Evolutionary conservation across 1,140 invertebrate species (phyloP).

Genomic region (Cotesia chilonis): DNA sequence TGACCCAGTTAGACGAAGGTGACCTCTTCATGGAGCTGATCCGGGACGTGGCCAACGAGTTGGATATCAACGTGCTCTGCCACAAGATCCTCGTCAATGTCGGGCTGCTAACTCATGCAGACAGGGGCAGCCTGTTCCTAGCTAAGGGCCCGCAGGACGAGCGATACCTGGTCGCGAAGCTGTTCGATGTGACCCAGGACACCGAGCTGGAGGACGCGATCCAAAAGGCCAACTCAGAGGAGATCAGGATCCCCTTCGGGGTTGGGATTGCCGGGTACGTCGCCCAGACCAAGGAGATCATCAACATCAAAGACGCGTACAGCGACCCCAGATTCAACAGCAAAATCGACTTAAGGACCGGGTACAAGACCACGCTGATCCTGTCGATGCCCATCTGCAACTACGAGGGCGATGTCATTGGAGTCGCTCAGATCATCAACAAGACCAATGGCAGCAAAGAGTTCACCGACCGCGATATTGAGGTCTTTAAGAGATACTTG

Average conservation of each 20-base stretch:
- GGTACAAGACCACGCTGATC: constrained; percentile 90
- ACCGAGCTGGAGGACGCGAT: constrained; percentile 84
- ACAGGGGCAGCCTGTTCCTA: constrained; percentile 87
- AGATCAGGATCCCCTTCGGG: constrained; percentile 88
- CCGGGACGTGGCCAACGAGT: constrained; percentile 89
- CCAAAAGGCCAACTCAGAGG: constrained; percentile 75
- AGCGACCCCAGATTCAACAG: constrained; percentile 88
- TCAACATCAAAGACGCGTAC: constrained; percentile 92
- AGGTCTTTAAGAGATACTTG: constrained; percentile 85
- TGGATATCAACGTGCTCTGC: constrained; percentile 91
- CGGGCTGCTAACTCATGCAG: constrained; percentile 84
- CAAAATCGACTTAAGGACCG: constrained; percentile 89
- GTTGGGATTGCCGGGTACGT: constrained; percentile 90
- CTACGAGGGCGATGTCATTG: constrained; percentile 94
- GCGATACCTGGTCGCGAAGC: constrained; percentile 86
- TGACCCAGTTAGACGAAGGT: constrained; percentile 76
- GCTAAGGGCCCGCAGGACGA: constrained; percentile 80
- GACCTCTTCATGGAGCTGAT: constrained; percentile 94
- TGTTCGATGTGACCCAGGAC: constrained; percentile 90
- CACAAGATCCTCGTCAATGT: constrained; percentile 95
- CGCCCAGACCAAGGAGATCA: constrained; percentile 84
- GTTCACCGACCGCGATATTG: constrained; percentile 89
- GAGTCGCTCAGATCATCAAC: constrained; percentile 97
- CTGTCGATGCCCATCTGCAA: constrained; percentile 96
- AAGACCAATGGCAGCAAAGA: constrained; percentile 88